These are phyloP conservation scores for Cephus sareptanus DNA, from an alignment of 2,888 invertebrate species.

Conservation along the genomic window DNA sequence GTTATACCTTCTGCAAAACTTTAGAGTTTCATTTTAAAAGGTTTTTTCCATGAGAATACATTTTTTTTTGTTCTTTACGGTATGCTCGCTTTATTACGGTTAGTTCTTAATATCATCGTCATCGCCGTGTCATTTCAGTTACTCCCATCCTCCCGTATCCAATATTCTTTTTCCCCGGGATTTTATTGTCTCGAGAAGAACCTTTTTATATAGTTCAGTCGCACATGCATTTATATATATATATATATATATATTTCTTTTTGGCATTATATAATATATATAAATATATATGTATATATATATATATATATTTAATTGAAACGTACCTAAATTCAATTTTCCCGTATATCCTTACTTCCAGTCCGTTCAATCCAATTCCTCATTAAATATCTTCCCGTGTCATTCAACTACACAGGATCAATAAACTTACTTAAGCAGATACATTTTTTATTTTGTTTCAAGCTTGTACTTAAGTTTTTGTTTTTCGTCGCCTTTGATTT, in stretches of 20 bases:
- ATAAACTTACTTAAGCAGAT: slow-evolving; percentile 22
- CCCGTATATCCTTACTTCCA: slow-evolving; percentile 27
- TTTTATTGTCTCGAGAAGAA: slow-evolving; percentile 1
- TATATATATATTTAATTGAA: slow-evolving; percentile 29
- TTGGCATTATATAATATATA: slow-evolving; percentile 43
- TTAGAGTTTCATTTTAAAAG: slow-evolving; percentile 51
- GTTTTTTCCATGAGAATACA: slow-evolving; percentile 27
- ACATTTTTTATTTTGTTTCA: slow-evolving; percentile 15
- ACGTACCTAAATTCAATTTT: slow-evolving; percentile 30
- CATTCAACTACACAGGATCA: slow-evolving; percentile 2
- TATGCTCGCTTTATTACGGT: not conserved
- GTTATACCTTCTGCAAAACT: not conserved
- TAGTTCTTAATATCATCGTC: not conserved
- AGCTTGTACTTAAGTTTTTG: slow-evolving; percentile 32
- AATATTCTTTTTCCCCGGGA: not conserved
- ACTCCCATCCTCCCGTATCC: not conserved
- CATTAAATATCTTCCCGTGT: not conserved
- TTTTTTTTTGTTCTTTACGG: slow-evolving; percentile 23
- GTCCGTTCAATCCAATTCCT: not conserved
- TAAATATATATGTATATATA: slow-evolving; percentile 33
- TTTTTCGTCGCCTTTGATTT: slow-evolving; percentile 28
- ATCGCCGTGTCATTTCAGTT: slow-evolving; percentile 9
- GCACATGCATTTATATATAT: slow-evolving; percentile 41
- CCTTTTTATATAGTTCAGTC: slow-evolving; percentile 33
- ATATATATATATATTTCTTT: slow-evolving; percentile 30